Conservation (phyloP, 2,888 invertebrate species). For the Sceliomorpha sp. region DNA sequence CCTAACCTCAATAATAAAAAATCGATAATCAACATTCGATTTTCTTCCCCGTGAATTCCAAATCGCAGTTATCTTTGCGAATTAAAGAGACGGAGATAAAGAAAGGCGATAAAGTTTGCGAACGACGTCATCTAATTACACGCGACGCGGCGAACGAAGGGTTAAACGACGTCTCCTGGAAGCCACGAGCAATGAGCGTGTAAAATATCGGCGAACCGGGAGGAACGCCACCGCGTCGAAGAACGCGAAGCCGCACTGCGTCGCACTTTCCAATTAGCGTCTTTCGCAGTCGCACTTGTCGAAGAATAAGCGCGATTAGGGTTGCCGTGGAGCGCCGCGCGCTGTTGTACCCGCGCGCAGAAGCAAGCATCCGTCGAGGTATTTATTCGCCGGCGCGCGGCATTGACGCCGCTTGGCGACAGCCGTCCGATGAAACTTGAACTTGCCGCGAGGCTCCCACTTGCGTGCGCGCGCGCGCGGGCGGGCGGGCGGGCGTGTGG, state of each 20-base stretch:
- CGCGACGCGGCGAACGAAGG: not conserved
- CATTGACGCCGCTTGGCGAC: too few species aligned
- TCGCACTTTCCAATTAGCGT: constrained; percentile 25
- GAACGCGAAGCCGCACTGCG: not conserved
- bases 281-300: constrained; percentile 20
- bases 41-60: too few species aligned
- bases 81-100: too few species aligned
- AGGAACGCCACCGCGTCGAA: not conserved
- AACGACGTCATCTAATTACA: not conserved
- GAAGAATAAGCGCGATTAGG: constrained; percentile 31
- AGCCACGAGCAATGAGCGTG: not conserved
- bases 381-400: too few species aligned
- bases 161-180: too few species aligned
- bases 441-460: constrained; percentile 36
- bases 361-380: constrained; percentile 54
- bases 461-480: not conserved
- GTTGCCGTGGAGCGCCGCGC: too few species aligned
- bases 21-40: too few species aligned
- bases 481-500: too few species aligned
- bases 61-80: not conserved
- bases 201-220: not conserved
- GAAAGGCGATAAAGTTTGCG: too few species aligned
- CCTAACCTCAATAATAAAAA: too few species aligned
- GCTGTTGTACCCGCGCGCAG: too few species aligned
- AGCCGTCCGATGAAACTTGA: constrained; percentile 56